Percentiles rank a stretch among this genome's conserved stretches.
Evolutionary conservation across 2,113 vertebrate genomes (phyloP).

Genomic region (Erythrocebus patas): DNA sequence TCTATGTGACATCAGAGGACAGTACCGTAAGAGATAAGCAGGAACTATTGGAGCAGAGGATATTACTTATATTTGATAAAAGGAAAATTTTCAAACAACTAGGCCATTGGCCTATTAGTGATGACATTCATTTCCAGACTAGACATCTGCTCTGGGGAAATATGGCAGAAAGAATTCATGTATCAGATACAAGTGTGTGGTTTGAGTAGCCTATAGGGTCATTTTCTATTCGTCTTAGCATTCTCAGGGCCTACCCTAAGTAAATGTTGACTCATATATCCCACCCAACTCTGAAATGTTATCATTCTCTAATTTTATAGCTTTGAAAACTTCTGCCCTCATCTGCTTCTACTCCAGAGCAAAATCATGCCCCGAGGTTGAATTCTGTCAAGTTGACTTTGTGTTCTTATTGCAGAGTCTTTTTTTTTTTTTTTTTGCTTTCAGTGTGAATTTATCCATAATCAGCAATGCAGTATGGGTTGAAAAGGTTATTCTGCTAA

Average conservation of each 20-base stretch:
- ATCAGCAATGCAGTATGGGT: neutral
- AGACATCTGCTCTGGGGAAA: neutral
- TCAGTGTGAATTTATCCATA: neutral
- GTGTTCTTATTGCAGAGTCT: neutral
- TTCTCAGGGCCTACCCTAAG: neutral
- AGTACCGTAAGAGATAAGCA: neutral
- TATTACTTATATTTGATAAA: neutral
- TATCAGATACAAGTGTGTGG: neutral
- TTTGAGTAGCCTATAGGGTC: neutral
- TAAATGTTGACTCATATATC: rapidly evolving
- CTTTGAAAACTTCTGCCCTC: neutral
- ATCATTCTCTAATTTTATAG: neutral
- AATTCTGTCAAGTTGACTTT: neutral
- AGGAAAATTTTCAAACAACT: neutral
- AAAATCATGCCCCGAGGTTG: neutral
- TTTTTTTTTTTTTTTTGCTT: neutral
- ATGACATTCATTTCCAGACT: neutral
- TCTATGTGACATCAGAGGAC: neutral
- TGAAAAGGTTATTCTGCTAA: neutral
- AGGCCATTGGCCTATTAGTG: neutral
- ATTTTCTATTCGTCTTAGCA: neutral
- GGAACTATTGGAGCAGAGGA: neutral
- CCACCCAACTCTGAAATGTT: neutral
- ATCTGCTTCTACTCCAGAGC: neutral
- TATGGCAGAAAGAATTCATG: neutral